phyloP scores from a whole-genome alignment of 2,888 invertebrate genomes.

The Mellilla xanthometata region DNA sequence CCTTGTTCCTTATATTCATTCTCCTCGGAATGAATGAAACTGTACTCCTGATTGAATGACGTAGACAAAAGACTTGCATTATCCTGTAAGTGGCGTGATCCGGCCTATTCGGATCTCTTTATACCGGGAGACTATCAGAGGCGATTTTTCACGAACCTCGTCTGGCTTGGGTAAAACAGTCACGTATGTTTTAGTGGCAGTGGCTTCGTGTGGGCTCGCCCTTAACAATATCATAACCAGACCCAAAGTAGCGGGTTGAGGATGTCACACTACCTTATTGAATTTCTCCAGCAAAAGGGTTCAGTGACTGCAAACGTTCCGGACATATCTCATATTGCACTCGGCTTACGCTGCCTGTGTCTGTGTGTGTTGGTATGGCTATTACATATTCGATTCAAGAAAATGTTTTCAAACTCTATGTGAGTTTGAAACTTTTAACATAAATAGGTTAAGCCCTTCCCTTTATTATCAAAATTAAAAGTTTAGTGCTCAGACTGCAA shows the following conservation, averaged over 20 bases:
- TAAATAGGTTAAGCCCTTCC: constrained; percentile 3
- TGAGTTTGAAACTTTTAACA: background rate
- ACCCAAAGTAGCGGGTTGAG: constrained; percentile 37
- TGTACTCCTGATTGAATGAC: constrained; percentile 51
- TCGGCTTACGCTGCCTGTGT: background rate
- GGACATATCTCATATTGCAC: constrained; percentile 32
- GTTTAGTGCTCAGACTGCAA: constrained; percentile 19
- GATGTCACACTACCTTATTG: constrained; percentile 48
- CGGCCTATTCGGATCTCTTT: constrained; percentile 56
- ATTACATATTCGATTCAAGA: background rate
- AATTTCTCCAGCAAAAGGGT: constrained; percentile 55
- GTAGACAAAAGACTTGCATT: constrained; percentile 61
- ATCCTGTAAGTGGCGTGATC: constrained; percentile 57
- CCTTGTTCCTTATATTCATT: constrained; percentile 46
- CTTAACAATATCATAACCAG: constrained; percentile 65
- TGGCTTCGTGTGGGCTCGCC: constrained; percentile 48
- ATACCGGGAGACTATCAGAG: constrained; percentile 53
- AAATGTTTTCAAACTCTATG: background rate
- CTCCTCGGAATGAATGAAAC: constrained; percentile 47
- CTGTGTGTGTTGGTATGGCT: background rate
- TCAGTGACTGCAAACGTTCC: constrained; percentile 45
- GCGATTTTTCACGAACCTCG: constrained; percentile 52
- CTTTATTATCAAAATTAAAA: constrained; percentile 5
- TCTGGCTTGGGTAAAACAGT: constrained; percentile 58
- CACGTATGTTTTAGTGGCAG: constrained; percentile 65